These are phyloP conservation scores for Anguilla rostrata DNA, from an alignment of 2,113 vertebrate genomes.

Conservation along the genomic window DNA sequence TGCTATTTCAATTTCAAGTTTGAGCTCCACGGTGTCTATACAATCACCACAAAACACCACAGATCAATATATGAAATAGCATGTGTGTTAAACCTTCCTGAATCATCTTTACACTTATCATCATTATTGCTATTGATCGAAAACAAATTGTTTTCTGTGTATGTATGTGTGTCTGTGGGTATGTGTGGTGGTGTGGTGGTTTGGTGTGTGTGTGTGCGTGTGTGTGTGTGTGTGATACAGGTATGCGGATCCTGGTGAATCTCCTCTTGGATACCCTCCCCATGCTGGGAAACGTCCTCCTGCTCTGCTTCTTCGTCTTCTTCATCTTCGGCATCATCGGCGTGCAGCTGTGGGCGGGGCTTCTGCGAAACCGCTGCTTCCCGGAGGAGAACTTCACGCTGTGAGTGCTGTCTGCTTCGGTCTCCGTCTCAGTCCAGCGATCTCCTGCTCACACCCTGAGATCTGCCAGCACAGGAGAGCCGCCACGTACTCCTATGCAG, in stretches of 20 bases:
- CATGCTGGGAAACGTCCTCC: slow-evolving; percentile 86
- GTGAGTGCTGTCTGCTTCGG: slow-evolving; percentile 39
- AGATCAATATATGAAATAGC: not conserved
- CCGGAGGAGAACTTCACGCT: slow-evolving; percentile 74
- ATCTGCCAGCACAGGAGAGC: not conserved
- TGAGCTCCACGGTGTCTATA: not conserved
- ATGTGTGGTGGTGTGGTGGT: too few species aligned
- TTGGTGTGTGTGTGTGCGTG: too few species aligned
- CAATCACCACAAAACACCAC: too few species aligned
- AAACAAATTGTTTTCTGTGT: not conserved
- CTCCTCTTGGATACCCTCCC: slow-evolving; percentile 86
- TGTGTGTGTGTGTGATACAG: slow-evolving; percentile 51
- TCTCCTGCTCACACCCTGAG: too few species aligned
- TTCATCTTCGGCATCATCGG: slow-evolving; percentile 89
- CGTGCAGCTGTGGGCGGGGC: slow-evolving; percentile 85
- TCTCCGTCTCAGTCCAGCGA: not conserved
- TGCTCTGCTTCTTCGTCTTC: slow-evolving; percentile 89
- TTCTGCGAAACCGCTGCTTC: slow-evolving; percentile 85
- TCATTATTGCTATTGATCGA: not conserved
- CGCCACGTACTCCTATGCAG: not conserved
- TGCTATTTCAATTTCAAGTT: not conserved
- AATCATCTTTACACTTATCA: not conserved
- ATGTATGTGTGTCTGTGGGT: too few species aligned
- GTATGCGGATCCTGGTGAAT: slow-evolving; percentile 86
- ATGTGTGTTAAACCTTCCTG: not conserved